phyloP scores from a whole-genome alignment of 2,797 vertebrate species.

The Heteromormyrus szaboi region DNA sequence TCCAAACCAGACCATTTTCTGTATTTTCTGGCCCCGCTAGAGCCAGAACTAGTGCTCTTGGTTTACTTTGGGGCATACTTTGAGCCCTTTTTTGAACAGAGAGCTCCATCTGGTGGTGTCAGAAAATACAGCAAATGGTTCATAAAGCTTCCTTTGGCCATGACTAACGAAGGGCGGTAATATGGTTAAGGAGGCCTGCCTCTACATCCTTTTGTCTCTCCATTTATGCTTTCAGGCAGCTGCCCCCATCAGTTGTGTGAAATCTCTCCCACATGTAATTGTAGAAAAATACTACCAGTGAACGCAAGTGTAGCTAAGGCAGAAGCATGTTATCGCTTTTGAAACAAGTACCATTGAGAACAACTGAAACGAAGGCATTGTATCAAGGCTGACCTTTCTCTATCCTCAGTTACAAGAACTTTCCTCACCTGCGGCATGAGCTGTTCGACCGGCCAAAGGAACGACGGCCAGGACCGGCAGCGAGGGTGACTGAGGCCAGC shows the following conservation, averaged over 20 bases:
- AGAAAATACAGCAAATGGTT: neutral
- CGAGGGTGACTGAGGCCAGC: constrained; percentile 66
- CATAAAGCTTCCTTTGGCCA: neutral
- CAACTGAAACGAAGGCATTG: neutral
- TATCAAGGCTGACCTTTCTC: neutral
- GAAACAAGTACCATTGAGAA: neutral
- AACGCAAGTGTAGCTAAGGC: neutral
- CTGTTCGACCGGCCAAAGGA: constrained; percentile 85
- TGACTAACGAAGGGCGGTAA: neutral
- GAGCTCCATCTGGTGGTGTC: neutral
- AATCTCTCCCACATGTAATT: neutral
- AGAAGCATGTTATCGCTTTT: neutral
- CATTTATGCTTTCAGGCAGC: neutral
- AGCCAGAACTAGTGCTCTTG: neutral
- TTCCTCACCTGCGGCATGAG: constrained; percentile 75
- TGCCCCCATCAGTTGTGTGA: neutral
- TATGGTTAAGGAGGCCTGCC: neutral
- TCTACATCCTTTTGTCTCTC: neutral
- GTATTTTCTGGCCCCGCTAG: neutral
- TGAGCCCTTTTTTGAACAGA: neutral
- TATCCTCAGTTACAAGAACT: constrained; percentile 76
- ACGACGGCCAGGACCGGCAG: constrained; percentile 71
- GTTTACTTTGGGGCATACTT: neutral
- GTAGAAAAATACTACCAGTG: neutral
- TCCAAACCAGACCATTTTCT: neutral